These are phyloP conservation scores for Drosophila kurseongensis DNA, from an alignment of 1,140 invertebrate genomes.

Conservation along the genomic window DNA sequence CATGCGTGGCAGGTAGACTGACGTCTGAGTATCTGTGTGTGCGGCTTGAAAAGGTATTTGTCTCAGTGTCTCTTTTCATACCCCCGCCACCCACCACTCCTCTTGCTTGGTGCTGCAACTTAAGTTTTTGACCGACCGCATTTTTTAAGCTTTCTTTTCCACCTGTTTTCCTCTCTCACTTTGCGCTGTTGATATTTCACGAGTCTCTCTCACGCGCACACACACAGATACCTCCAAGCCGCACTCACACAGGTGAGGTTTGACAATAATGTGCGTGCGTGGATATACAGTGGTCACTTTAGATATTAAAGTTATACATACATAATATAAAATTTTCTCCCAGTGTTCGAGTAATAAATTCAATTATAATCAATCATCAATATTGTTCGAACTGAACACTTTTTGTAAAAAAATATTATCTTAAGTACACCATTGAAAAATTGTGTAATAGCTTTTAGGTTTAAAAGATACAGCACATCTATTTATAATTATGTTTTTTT, in stretches of 20 bases:
- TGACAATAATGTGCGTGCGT: constrained; percentile 32
- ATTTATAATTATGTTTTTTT: too few relatives aligned
- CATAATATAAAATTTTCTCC: too few relatives aligned
- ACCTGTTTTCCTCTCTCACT: constrained; percentile 67
- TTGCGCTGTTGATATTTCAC: constrained; percentile 73
- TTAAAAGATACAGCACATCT: too few relatives aligned
- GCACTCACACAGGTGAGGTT: constrained; percentile 35
- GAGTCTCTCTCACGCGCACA: constrained; percentile 45
- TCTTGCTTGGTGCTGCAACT: constrained; percentile 55
- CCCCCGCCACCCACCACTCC: constrained; percentile 22
- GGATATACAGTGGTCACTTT: constrained; percentile 21
- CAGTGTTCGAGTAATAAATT: too few relatives aligned
- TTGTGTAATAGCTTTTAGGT: too few relatives aligned
- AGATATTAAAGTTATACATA: too few relatives aligned
- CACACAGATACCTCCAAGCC: constrained; percentile 27
- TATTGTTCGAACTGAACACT: too few relatives aligned
- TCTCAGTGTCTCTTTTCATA: constrained; percentile 32
- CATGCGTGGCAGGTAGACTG: constrained; percentile 56
- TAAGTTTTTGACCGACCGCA: constrained; percentile 78
- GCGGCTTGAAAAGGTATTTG: constrained; percentile 69
- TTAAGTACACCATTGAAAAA: too few relatives aligned
- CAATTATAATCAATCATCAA: too few relatives aligned
- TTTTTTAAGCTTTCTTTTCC: constrained; percentile 83
- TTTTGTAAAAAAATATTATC: too few relatives aligned
- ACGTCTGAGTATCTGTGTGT: constrained; percentile 19